Base-by-base conservation (phyloP, 1,140 invertebrate species). In the Ganaspis sp. region DNA sequence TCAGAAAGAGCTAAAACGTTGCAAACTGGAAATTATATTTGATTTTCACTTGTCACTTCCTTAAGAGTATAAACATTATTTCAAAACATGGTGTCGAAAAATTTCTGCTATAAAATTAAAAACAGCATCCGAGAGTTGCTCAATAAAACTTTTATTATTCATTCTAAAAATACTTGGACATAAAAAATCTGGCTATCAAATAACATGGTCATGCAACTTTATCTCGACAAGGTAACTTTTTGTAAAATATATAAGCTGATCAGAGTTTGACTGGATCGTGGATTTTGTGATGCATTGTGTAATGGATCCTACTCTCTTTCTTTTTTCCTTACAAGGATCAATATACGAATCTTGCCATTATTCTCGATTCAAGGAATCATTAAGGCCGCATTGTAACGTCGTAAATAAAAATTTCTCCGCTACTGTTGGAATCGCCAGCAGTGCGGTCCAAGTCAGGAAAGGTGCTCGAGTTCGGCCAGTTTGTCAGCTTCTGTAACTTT, bases 401-500 rank as follows among this genome's bases (percentile, higher is more conserved):
- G 53, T 54, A 54, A 54, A 54, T 54, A 54, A 54, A 54, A 54
- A 54, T 54, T 54, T 26, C 53, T 54, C 53, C 5, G 53, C 53
- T 54, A 54, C 53, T 54, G 53, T 54, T 54, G 1, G 19, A 34
- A 34, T 54, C 9, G 53, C 4, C 53, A 54, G 9, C 53, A 54
- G 53, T 54, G 53, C 19, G 19, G 53, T 54, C 9, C 53, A 11
- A 23, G 53, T 4, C 19, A 21, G 19, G 8, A 54, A 19, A 54
- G 17, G 17, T 54, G 53, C 53, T 11, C 19, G 19, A 23, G 19
- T 54, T 54, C 19, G 73, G 64, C 75, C 80, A 85, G 85, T 86
- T 85, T 86, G 83, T 85, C 84, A 82, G 83, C 79, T 85, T 70
- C 74, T 75, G 82, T 81, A 76, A 78, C 85, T 88, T 89, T 86